phyloP scores from a whole-genome alignment of 2,888 invertebrate genomes.

The Cataglyphis altisquamis region DNA sequence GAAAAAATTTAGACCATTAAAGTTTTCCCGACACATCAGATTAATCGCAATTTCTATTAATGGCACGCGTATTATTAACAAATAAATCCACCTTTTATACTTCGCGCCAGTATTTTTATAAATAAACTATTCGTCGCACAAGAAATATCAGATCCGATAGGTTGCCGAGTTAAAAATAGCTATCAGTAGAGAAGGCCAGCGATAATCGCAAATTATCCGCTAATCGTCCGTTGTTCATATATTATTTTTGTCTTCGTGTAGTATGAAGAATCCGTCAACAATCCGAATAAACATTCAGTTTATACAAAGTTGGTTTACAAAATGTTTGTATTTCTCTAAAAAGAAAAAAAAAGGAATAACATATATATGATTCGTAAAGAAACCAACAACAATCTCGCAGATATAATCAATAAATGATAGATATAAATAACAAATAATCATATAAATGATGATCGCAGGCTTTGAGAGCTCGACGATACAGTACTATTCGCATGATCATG shows the following conservation, averaged over 20 bases:
- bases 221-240: neutral
- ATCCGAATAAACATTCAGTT: conserved; percentile 4
- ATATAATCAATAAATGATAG: neutral
- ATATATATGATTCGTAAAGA: neutral
- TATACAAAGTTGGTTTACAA: no score
- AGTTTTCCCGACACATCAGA: conserved; percentile 5
- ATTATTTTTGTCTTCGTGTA: neutral
- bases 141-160: neutral
- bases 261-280: conserved; percentile 19
- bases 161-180: neutral
- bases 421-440: neutral
- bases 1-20: conserved; percentile 31
- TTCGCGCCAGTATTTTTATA: neutral
- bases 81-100: neutral
- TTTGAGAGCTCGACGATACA: conserved; percentile 1
- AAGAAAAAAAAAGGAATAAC: neutral
- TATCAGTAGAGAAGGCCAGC: neutral
- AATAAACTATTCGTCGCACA: neutral
- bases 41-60: neutral
- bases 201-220: conserved; percentile 15
- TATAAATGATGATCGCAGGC: neutral
- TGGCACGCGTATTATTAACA: neutral
- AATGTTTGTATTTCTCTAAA: conserved; percentile 21
- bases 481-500: neutral
- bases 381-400: neutral